These are phyloP conservation scores for Clitarchus hookeri DNA, from an alignment of 2,888 invertebrate genomes.

Conservation along the genomic window DNA sequence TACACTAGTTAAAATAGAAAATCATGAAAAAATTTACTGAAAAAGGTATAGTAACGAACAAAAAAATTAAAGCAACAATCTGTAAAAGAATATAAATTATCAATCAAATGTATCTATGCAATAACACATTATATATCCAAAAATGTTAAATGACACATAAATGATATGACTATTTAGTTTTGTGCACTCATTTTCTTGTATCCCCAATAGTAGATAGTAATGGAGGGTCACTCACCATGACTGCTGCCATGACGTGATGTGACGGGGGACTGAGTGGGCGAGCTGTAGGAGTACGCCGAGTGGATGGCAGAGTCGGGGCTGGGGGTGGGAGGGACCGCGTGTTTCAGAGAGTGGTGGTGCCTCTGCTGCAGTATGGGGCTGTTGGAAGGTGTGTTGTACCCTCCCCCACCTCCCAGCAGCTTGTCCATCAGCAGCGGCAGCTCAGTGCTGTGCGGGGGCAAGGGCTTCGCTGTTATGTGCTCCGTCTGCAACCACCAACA, in stretches of 20 bases:
- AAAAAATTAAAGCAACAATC: too few relatives aligned
- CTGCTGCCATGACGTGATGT: constrained; percentile 73
- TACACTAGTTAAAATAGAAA: too few relatives aligned
- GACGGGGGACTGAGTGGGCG: constrained; percentile 85
- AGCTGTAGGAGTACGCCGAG: constrained; percentile 78
- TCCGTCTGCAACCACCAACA: background rate
- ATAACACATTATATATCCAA: too few relatives aligned
- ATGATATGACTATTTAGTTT: too few relatives aligned
- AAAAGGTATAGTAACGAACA: too few relatives aligned
- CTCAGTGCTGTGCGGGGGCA: constrained; percentile 49
- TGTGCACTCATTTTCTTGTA: too few relatives aligned
- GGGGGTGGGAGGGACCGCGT: constrained; percentile 73
- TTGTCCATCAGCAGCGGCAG: constrained; percentile 63
- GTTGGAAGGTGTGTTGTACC: constrained; percentile 64
- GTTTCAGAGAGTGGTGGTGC: constrained; percentile 47
- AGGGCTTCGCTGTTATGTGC: background rate
- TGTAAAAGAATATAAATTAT: background rate
- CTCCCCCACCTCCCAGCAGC: constrained; percentile 58
- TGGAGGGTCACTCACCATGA: constrained; percentile 37
- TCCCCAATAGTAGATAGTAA: too few relatives aligned
- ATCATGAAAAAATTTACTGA: too few relatives aligned
- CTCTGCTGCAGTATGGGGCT: constrained; percentile 64
- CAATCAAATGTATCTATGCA: background rate
- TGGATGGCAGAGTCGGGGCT: constrained; percentile 90
- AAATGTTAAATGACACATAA: too few relatives aligned